Evolutionary conservation across 1,140 invertebrate genomes (phyloP), one percentile per base, ranked within the genome.

Genomic region (Lysiphlebus fabarum): DNA sequence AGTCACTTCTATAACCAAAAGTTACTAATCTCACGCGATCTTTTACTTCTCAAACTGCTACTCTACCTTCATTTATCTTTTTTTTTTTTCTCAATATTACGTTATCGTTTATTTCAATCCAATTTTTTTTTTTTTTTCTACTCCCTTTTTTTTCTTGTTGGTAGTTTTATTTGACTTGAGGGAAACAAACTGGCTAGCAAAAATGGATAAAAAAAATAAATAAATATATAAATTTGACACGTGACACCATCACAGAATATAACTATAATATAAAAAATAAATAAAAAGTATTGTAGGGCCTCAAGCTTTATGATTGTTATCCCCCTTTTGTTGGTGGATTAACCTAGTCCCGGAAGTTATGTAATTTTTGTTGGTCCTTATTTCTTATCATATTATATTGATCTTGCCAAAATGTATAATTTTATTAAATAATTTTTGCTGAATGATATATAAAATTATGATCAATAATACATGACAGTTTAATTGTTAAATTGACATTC

Each of bases 31-130:
- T 56, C 58, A 38, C 53, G 33, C 59, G 45, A 10, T 49, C 34
- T 55, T 26, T 42, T 7, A 38, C 34, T 12, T 34, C 7, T n/a
- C 41, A 17, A 14, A 42, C 44, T 38, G 45, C 11, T 48, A 43
- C 38, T 8, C 12, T 33, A 33, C 56, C 45, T 54, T 62, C 62
- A 61, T 66, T 57, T 61, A 62, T 56, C 61, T 60, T 56, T 34
- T 60, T 44, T 58, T 60, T 55, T 50, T 68, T 65, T 64, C 61
- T 62, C 55, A 68, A 69, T 69, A 69, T 69, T 65, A 65, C 55
- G 62, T 66, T 68, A 68, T 67, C 65, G 58, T 63, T 67, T 58
- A 54, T 44, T 10, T 37, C 53, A 45, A 59, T 59, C 50, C 57
- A 26, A 1, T 26, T 26, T 26, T 26, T 26, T 26, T 26, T 26